These are phyloP conservation scores for Platycheirus rosarum DNA, from an alignment of 2,888 invertebrate species.

Conservation along the genomic window DNA sequence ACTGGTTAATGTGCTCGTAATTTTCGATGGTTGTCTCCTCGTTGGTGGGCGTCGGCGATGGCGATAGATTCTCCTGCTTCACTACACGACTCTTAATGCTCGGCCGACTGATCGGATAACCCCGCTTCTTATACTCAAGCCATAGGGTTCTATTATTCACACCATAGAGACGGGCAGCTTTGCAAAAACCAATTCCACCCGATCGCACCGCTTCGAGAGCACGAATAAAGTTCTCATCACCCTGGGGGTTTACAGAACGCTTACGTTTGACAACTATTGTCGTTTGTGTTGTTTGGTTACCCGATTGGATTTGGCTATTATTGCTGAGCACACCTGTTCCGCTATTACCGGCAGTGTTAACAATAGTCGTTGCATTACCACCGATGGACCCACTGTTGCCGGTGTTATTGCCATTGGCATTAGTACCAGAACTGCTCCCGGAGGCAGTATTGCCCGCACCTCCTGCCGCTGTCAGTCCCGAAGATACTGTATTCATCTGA, in stretches of 20 bases:
- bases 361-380: conserved; percentile 62
- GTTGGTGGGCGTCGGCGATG: conserved; percentile 83
- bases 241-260: conserved; percentile 90
- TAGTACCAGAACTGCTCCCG: conserved; percentile 78
- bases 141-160: conserved; percentile 93
- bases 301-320: conserved; percentile 67
- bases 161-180: conserved; percentile 92
- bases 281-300: conserved; percentile 78
- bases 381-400: conserved; percentile 72
- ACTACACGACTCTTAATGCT: conserved; percentile 90
- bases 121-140: conserved; percentile 93
- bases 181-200: conserved; percentile 93
- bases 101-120: conserved; percentile 91
- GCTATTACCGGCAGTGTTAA: conserved; percentile 43
- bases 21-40: conserved; percentile 83
- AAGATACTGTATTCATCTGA: conserved; percentile 76
- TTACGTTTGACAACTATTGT: conserved; percentile 85
- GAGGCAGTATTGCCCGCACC: conserved; percentile 80
- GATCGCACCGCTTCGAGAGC: conserved; percentile 92
- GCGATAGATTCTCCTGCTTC: conserved; percentile 86
- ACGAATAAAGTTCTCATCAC: conserved; percentile 91
- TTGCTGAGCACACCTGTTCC: conserved; percentile 66
- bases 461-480: conserved; percentile 76
- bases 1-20: conserved; percentile 81
- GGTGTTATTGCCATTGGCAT: conserved; percentile 59